Percentiles rank a stretch among this genome's conserved stretches.
phyloP scores from a whole-genome alignment of 2,888 invertebrate genomes.

The Aphidius colemani region DNA sequence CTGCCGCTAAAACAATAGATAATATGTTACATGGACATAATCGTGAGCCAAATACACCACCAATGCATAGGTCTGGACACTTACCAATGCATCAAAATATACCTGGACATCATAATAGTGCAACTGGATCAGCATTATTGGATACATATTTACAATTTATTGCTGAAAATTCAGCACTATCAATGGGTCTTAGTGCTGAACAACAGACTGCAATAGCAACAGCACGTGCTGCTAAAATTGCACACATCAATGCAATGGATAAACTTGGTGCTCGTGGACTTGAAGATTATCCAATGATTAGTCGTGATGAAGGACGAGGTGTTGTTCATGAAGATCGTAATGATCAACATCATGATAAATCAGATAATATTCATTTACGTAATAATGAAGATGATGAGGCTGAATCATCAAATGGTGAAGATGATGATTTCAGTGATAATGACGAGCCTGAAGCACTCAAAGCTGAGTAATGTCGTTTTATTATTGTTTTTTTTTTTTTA shows the following conservation, averaged over 20 bases:
- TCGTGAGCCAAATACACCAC: slow-evolving; percentile 73
- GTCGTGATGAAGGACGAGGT: slow-evolving; percentile 52
- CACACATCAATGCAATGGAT: slow-evolving; percentile 74
- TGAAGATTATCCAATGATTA: slow-evolving; percentile 55
- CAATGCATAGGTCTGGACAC: slow-evolving; percentile 55
- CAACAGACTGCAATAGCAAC: slow-evolving; percentile 72
- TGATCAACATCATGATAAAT: slow-evolving; percentile 41
- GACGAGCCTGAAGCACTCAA: slow-evolving; percentile 55
- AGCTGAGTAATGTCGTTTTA: slow-evolving; percentile 43
- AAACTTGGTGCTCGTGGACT: slow-evolving; percentile 46
- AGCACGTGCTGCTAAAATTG: slow-evolving; percentile 78
- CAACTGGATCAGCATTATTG: slow-evolving; percentile 73
- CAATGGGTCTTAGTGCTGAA: slow-evolving; percentile 67
- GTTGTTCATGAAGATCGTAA: slow-evolving; percentile 51
- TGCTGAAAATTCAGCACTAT: slow-evolving; percentile 78
- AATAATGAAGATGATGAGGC: slow-evolving; percentile 47
- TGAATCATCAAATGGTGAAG: slow-evolving; percentile 54
- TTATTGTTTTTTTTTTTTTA: slow-evolving; percentile 1
- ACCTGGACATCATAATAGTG: slow-evolving; percentile 50
- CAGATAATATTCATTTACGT: slow-evolving; percentile 23
- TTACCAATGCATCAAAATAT: slow-evolving; percentile 32
- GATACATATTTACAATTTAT: slow-evolving; percentile 89
- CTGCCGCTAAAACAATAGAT: slow-evolving; percentile 71
- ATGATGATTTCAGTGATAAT: slow-evolving; percentile 56
- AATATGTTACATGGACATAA: slow-evolving; percentile 66